Evolutionary conservation across 2,113 vertebrate genomes (phyloP).

Genomic region (Zosterops pallidus): DNA sequence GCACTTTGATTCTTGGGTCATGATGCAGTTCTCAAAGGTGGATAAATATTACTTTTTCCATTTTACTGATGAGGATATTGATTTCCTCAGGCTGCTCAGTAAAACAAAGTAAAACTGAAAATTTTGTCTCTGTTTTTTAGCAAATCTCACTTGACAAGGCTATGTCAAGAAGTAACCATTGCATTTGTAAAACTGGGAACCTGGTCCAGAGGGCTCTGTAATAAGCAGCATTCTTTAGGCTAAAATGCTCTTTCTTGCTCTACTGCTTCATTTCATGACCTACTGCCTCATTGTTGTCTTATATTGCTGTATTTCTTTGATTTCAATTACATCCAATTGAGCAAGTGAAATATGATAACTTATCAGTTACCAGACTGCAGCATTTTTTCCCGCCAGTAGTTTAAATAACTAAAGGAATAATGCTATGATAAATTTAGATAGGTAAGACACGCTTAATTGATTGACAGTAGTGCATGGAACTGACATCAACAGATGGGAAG

Average conservation of each 20-base stretch:
- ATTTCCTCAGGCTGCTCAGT: background rate
- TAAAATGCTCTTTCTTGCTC: background rate
- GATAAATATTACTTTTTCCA: background rate
- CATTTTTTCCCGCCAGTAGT: background rate
- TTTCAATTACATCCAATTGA: background rate
- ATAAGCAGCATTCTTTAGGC: background rate
- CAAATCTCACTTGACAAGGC: background rate
- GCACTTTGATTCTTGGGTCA: slow-evolving; percentile 16
- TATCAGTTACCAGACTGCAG: background rate
- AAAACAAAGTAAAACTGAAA: background rate
- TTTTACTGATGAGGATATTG: background rate
- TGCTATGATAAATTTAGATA: background rate
- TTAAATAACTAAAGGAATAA: background rate
- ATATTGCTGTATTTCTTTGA: background rate
- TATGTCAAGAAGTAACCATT: background rate
- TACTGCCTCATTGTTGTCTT: background rate
- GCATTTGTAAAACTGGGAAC: background rate
- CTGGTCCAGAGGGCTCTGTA: background rate
- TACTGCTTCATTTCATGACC: background rate
- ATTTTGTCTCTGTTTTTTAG: background rate
- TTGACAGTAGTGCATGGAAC: background rate
- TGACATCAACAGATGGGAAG: background rate
- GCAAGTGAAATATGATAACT: background rate
- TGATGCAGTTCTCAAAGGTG: background rate
- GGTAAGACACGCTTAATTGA: background rate